These are phyloP conservation scores for Dryobota labecula DNA, from an alignment of 2,888 invertebrate species.

Conservation along the genomic window DNA sequence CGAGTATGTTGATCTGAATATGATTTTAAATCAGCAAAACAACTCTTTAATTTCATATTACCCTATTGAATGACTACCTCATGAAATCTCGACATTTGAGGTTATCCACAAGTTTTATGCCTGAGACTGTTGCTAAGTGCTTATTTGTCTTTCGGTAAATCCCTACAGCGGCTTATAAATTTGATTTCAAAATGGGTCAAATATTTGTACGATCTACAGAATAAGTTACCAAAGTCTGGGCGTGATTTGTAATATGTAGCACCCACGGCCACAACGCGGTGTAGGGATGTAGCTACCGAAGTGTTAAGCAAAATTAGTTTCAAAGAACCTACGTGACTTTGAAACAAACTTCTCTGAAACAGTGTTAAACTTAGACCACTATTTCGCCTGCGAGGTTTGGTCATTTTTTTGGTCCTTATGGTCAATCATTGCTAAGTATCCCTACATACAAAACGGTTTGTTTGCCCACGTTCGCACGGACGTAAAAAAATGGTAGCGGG, in stretches of 20 bases:
- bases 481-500: no score
- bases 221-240: slow-evolving; percentile 26
- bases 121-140: neutral
- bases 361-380: slow-evolving; percentile 13
- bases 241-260: slow-evolving; percentile 34
- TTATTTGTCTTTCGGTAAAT: neutral
- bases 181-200: slow-evolving; percentile 16
- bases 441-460: no score
- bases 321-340: slow-evolving; percentile 44
- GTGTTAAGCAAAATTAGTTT: slow-evolving; percentile 40
- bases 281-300: slow-evolving; percentile 10
- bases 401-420: neutral
- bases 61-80: no score
- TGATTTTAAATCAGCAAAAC: no score
- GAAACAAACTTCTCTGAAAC: slow-evolving; percentile 21
- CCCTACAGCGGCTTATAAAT: neutral
- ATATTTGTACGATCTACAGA: slow-evolving; percentile 38
- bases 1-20: no score
- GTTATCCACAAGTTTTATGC: neutral
- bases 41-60: no score
- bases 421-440: neutral
- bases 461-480: no score
- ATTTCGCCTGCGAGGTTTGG: slow-evolving; percentile 5
- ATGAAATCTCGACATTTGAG: no score
- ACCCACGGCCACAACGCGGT: slow-evolving; percentile 12